Evolutionary conservation across 2,888 invertebrate species (phyloP), one percentile per base, ranked within the genome.

Genomic region (Ariolimax columbianus): DNA sequence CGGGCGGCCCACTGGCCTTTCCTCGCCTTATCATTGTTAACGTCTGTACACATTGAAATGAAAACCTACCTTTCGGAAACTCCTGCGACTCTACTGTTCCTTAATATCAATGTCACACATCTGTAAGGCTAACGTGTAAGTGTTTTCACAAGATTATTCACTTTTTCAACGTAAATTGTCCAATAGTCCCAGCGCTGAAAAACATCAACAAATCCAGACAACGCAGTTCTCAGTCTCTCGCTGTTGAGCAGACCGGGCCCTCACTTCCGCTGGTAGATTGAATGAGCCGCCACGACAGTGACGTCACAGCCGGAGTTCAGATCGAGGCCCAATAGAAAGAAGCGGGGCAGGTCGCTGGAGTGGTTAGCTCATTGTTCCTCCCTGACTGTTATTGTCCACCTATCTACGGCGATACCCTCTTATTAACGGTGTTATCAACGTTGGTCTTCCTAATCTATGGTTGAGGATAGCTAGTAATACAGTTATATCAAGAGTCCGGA

Each of bases 231-330:
- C 51, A 47, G 3, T 72, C 55, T 68, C 81, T 9, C 36, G 82
- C 40, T 73, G 72, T 73, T 38, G 47, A 73, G 82, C 59, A 82
- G 82, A 63, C 82, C 55, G 55, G 19, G 38, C 3, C n/a, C 11
- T 43, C 55, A 73, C 82, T 82, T 73, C 82, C 82, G 82, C 73
- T 73, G 19, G 33, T 30, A 72, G 70, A 40, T 82, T 82, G 82
- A 73, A 82, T 55, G 59, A 40, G 68, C 82, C 82, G 82, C 75
- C 82, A 38, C 73, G 36, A 40, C 33, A 66, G 70, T 82, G 82
- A 82, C 82, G 82, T 82, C 82, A 82, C 59, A 33, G 7, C 7
- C 73, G 11, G n/a, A 1, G 2, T 75, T 47, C 30, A 73, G 3
- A 4, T 73, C 43, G 43, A 75, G 75, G 75, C 33, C 43, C 51